These are phyloP conservation scores for Lindbergichthys nudifrons DNA, from an alignment of 2,797 vertebrate genomes.

Conservation along the genomic window DNA sequence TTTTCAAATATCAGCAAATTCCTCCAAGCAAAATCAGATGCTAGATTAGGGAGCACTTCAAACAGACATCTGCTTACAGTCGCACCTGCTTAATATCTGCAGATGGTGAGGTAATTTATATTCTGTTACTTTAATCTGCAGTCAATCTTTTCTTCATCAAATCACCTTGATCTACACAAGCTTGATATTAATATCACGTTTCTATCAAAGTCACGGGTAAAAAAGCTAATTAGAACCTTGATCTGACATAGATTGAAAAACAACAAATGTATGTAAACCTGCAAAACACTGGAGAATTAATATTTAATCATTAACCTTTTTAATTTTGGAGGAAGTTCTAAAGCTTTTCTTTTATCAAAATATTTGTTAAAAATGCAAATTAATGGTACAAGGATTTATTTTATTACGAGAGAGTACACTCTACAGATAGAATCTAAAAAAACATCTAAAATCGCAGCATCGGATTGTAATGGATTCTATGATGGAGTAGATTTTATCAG, in stretches of 20 bases:
- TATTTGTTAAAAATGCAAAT: not conserved
- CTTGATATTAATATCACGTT: not conserved
- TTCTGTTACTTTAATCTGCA: not conserved
- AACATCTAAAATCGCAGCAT: not conserved
- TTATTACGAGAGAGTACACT: not conserved
- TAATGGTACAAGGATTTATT: too few relatives aligned
- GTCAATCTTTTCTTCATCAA: slow-evolving; percentile 6
- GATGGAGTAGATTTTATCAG: not conserved
- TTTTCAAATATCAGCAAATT: not conserved
- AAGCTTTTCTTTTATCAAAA: not conserved
- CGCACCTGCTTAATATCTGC: slow-evolving; percentile 23
- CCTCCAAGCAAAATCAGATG: not conserved
- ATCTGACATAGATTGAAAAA: not conserved
- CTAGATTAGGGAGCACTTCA: not conserved
- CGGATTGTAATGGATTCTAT: not conserved
- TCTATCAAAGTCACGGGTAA: not conserved
- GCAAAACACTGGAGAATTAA: not conserved
- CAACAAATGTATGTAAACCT: not conserved
- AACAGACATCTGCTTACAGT: not conserved
- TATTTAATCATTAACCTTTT: not conserved
- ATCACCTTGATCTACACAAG: not conserved
- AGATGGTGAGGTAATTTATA: slow-evolving; percentile 16
- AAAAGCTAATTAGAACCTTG: not conserved
- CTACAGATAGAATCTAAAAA: not conserved
- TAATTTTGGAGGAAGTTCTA: not conserved